Evolutionary conservation across 2,113 vertebrate genomes (phyloP).

Genomic region (Daubentonia madagascariensis): DNA sequence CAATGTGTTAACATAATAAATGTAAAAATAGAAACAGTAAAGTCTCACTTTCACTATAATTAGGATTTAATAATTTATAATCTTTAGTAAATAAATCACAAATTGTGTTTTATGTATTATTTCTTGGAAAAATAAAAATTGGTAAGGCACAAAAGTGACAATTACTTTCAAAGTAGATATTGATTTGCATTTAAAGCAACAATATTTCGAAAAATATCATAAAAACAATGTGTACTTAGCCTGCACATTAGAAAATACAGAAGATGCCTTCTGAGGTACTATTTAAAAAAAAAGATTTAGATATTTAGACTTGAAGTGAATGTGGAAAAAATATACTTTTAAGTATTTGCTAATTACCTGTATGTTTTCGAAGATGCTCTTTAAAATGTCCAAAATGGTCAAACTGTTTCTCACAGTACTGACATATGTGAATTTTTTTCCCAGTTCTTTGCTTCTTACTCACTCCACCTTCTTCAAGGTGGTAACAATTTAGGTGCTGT

Average conservation of each 20-base stretch:
- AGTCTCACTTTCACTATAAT: not conserved
- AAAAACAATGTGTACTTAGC: not conserved
- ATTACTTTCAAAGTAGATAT: slow-evolving; percentile 16
- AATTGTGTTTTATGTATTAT: not conserved
- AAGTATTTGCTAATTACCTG: slow-evolving; percentile 84
- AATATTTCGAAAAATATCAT: not conserved
- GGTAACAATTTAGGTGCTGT: slow-evolving; percentile 94
- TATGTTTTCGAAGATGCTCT: slow-evolving; percentile 97
- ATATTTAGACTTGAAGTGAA: not conserved
- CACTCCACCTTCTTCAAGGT: slow-evolving; percentile 92
- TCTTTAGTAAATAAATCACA: not conserved
- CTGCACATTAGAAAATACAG: not conserved
- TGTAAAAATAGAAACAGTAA: not conserved
- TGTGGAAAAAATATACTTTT: not conserved
- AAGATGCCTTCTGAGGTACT: not conserved
- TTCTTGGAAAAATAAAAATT: slow-evolving; percentile 42
- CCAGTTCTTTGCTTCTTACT: slow-evolving; percentile 91
- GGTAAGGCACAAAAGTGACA: not conserved
- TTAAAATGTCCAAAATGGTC: slow-evolving; percentile 99
- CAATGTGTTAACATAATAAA: not conserved
- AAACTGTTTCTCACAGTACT: slow-evolving; percentile 97
- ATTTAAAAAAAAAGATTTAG: not conserved
- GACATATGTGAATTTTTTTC: slow-evolving; percentile 97
- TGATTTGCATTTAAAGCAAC: slow-evolving; percentile 10
- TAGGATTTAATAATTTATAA: slow-evolving; percentile 43